Base-by-base conservation (phyloP, 2,888 invertebrate genomes). In the Leistus spinibarbis region DNA sequence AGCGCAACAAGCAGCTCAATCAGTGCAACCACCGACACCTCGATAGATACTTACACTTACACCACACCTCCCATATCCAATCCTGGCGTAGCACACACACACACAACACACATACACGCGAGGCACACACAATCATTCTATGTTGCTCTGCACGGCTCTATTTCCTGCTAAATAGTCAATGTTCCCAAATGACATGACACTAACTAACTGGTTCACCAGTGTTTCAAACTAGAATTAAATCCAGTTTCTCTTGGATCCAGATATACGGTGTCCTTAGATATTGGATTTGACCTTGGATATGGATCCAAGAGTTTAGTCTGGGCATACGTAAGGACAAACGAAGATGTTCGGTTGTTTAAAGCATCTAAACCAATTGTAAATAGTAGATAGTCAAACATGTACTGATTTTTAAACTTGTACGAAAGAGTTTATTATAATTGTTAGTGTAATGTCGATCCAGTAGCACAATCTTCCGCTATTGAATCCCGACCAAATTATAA, bases 111-210 rank as follows among this genome's bases (percentile, higher is more conserved):
- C 5, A 20, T 13, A 20, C 64, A 64, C 64, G 76, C 80, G 81
- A 80, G 79, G 79, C 79, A 83, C 81, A 79, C 78, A 83, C 83
- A 82, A 82, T 82, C 83, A 84, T 84, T 84, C 84, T 84, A 84
- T 84, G 84, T 83, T 80, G 82, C 82, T 83, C 82, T 81, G 83
- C 83, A 83, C 83, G 77, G 72, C 76, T 64, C 56, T 76, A 74
- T 64, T 23, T 24, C 23, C 27, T 23, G 22, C 60, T 22, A 22
- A 19, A 60, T 60, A 40, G 20, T 60, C 60, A 60, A 60, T 60
- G 22, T 60, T 60, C 60, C 60, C 22, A 40, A 40, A 40, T 40
- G 40, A 40, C 40, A 40, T 40, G 40, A 2, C 40, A 40, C 40
- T 40, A 40, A 40, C 40, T 40, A 40, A 40, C 5, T 10, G 40